Evolutionary conservation across 1,140 invertebrate genomes (phyloP), one percentile per base, ranked within the genome.

Genomic region (Diprion similis): DNA sequence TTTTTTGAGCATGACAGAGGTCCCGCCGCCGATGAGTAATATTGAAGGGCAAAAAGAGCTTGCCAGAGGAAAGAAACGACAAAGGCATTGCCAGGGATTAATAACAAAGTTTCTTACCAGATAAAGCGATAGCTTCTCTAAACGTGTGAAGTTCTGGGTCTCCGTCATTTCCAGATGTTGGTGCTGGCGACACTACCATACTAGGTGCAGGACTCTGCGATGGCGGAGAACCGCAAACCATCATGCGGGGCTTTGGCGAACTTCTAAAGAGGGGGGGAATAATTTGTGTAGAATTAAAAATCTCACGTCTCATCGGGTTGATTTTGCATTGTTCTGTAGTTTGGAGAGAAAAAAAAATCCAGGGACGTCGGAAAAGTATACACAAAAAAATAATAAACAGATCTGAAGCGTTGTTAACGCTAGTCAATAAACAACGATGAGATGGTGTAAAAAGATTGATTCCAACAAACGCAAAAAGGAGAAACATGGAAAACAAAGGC

Each of bases 141-240:
- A 95, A 95, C 75, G 92, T 93, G 76, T 93, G 91, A 75, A 95
- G 85, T 78, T 92, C 90, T 67, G 89, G 85, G 80, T 94, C 92
- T 67, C 89, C 82, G 71, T 90, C 86, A 65, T 79, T 83, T n/a
- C 83, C 82, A 67, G 88, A 74, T 71, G 86, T 78, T 65, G 86
- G 84, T 19, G 86, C 83, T 64, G 86, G 83, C 37, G 86, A 81
- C 10, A 86, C 84, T 69, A 87, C 85, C 86, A 87, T 84, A 80
- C 85, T 86, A 75, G 85, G 80, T 68, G 88, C 82, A 73, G 85
- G 85, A 78, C 86, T 86, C 75, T 89, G 87, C 37, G 85, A 85
- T 67, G 90, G 87, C 11, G 90, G 87, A 71, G 85, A 86, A 71
- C 85, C 84, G 68, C 85, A 87, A 10, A 84, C 85, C 83, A 89